Evolutionary conservation across 64 coral and sea anemone genomes (phyloP), one percentile per base, ranked within the genome.

Genomic region (Pocillopora damicornis): DNA sequence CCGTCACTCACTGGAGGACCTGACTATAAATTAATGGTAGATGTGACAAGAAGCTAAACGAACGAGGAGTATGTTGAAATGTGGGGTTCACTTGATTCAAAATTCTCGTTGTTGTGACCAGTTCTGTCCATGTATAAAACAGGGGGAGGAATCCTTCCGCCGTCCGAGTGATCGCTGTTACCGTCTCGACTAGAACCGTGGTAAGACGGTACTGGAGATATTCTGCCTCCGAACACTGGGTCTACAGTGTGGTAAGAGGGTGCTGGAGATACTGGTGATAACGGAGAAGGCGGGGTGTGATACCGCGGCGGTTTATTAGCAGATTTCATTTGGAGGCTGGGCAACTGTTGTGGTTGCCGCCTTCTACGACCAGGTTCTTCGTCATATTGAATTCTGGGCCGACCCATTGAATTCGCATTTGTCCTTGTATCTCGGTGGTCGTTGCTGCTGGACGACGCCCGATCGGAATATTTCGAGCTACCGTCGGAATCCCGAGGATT

Each of bases 391-490:
- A 81, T 59, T 11, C 60, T 26, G 57, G 90, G 63, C 38, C 22
- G 37, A 22, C 67, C 58, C 14, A 71, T 71, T 4, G 76, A 42
- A 14, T 61, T 36, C 10, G 59, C 35, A 22, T 66, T 60, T 13
- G 37, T 59, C 75, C 61, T 91, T 23, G 75, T 81, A 20, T 90
- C 91, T 4, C 83, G 88, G 15, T 97, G 80, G 20, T 93, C 94
- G 35, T 92, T 89, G 76, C 91, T 93, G 77, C 94, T 97, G 30
- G 94, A 97, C 51, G 94, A 92, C n/a, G 90, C 84, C 16, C 74
- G 37, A 67, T 92, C 90, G 45, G 90, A 97, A 1, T 68, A 88
- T 84, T 82, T 89, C 14, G 91, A 93, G 59, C 91, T 89, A 4
- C 59, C 88, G 37, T 95, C 94, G 17, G 91, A 93, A 82, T 87